phyloP scores from a whole-genome alignment of 2,888 invertebrate genomes.

The Drosophila rellima region DNA sequence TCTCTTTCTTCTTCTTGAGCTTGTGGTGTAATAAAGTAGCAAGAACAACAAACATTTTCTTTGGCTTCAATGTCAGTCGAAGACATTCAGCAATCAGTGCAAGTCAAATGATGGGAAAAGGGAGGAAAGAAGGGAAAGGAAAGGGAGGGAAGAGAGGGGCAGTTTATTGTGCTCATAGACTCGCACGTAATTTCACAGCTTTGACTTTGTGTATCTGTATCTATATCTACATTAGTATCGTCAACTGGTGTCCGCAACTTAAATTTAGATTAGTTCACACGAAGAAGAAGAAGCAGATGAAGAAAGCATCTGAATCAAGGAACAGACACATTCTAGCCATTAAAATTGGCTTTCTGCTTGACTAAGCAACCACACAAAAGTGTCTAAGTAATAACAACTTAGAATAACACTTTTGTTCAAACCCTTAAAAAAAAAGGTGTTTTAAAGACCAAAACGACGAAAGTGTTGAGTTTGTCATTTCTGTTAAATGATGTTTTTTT shows the following conservation, averaged over 20 bases:
- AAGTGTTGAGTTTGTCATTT: no score
- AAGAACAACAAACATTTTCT: conserved; percentile 59
- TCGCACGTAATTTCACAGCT: conserved; percentile 78
- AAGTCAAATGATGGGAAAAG: conserved; percentile 24
- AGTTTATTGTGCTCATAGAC: conserved; percentile 69
- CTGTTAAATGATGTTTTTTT: no score
- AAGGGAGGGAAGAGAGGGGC: neutral
- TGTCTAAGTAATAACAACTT: no score
- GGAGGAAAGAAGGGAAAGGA: neutral
- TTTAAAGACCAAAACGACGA: no score
- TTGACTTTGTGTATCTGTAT: conserved; percentile 21
- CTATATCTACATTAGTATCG: conserved; percentile 14
- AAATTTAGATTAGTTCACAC: conserved; percentile 75
- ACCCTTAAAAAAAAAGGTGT: no score
- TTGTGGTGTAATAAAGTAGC: conserved; percentile 76
- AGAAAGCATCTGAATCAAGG: neutral
- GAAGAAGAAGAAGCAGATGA: conserved; percentile 12
- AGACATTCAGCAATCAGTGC: conserved; percentile 63
- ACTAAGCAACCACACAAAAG: no score
- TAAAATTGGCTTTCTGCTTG: conserved; percentile 64
- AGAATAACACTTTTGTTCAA: no score
- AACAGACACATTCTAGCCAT: conserved; percentile 32
- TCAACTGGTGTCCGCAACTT: conserved; percentile 25
- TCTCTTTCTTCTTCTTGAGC: conserved; percentile 29
- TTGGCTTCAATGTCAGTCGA: conserved; percentile 74